Conservation (phyloP, 2,113 vertebrate genomes). For the Phaethon lepturus region DNA sequence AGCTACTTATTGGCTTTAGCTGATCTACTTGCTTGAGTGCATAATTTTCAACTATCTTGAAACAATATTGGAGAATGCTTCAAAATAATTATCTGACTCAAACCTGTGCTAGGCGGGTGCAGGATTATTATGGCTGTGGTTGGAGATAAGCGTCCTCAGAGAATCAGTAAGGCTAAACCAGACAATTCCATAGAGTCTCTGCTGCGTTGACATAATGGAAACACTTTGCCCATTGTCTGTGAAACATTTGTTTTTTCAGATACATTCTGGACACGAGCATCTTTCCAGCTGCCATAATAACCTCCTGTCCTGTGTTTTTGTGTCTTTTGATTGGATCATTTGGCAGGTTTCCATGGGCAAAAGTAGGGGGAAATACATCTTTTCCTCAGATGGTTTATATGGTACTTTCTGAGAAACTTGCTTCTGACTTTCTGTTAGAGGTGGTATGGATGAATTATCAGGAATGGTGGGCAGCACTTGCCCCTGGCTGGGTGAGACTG, state of each 20-base stretch:
- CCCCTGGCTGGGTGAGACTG: background rate
- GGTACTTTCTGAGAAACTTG: background rate
- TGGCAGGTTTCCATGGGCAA: background rate
- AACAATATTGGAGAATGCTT: background rate
- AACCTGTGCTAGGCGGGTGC: background rate
- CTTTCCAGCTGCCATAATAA: constrained; percentile 21
- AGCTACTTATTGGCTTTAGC: background rate
- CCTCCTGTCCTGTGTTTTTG: background rate
- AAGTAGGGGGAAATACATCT: background rate
- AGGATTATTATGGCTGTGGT: constrained; percentile 21
- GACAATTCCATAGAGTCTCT: background rate
- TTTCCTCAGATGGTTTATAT: background rate
- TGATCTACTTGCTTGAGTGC: background rate
- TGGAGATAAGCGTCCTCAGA: constrained; percentile 38
- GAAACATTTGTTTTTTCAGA: constrained; percentile 30
- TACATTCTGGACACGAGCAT: constrained; percentile 14
- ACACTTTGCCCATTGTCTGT: constrained; percentile 32
- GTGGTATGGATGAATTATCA: accelerated
- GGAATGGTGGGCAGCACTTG: background rate
- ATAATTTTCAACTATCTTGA: background rate
- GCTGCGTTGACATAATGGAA: constrained; percentile 1
- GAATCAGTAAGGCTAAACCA: constrained; percentile 4
- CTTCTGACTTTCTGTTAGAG: background rate
- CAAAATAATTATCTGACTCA: constrained; percentile 17
- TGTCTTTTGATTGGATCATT: background rate